Evolutionary conservation across 2,888 invertebrate species (phyloP).

Genomic region (Perithous albicinctus): DNA sequence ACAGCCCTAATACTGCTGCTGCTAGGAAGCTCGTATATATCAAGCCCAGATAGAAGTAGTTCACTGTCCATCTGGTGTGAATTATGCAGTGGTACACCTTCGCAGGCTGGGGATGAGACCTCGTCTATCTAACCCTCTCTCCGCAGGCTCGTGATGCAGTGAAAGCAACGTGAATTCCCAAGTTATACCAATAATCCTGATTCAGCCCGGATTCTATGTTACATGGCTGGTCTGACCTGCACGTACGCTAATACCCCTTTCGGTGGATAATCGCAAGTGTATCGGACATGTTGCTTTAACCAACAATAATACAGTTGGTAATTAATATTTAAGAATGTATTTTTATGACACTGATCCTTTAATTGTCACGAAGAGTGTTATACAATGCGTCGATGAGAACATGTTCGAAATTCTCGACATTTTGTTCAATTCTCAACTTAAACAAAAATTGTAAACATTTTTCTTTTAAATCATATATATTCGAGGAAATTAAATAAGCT

Average conservation of each 20-base stretch:
- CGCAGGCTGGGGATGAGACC: not conserved
- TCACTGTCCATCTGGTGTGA: constrained; percentile 58
- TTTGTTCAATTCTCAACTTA: no score
- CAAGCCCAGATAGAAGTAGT: constrained; percentile 54
- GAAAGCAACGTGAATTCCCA: constrained; percentile 27
- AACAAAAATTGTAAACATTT: no score
- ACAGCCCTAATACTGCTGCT: constrained; percentile 48
- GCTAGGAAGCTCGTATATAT: constrained; percentile 46
- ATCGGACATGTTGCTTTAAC: not conserved
- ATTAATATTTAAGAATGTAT: not conserved
- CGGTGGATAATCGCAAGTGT: not conserved
- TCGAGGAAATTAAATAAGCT: no score
- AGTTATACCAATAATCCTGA: constrained; percentile 37
- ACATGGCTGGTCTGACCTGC: constrained; percentile 12
- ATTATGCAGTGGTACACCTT: constrained; percentile 36
- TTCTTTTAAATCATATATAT: no score
- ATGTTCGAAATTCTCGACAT: no score
- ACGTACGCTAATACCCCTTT: constrained; percentile 4
- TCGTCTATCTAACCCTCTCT: constrained; percentile 24
- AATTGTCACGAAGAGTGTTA: no score
- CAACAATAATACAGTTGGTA: not conserved
- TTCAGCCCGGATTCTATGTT: not conserved
- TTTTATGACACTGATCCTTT: no score
- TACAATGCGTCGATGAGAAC: no score
- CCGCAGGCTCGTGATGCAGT: constrained; percentile 1